Evolutionary conservation across 2,888 invertebrate genomes (phyloP).

Genomic region (Melikaiella ostensackeni): DNA sequence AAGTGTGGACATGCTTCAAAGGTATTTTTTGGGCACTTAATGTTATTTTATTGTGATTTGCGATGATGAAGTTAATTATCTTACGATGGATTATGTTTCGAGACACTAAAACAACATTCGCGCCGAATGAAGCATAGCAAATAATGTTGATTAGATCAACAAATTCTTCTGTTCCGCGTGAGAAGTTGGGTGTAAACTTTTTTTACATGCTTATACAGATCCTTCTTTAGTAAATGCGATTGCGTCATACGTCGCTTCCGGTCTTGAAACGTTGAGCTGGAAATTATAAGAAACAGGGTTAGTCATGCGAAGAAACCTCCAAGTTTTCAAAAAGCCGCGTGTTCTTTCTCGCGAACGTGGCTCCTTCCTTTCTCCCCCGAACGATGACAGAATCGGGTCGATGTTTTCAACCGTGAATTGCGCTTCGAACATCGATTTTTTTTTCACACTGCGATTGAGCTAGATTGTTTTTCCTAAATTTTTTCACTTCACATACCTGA

Average conservation of each 20-base stretch:
- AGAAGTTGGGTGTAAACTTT: background rate
- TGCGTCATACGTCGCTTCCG: background rate
- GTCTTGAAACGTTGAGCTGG: background rate
- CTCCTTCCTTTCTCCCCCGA: background rate
- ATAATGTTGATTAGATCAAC: no score
- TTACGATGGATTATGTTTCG: no score
- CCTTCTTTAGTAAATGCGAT: background rate
- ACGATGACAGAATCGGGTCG: constrained; percentile 36
- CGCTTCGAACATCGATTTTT: constrained; percentile 16
- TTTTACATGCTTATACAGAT: background rate
- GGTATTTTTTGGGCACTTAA: no score
- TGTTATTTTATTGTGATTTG: no score
- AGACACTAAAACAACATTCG: no score
- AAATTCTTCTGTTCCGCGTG: background rate
- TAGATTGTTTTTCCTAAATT: background rate
- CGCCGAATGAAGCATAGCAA: no score
- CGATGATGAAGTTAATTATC: no score
- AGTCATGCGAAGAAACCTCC: constrained; percentile 26
- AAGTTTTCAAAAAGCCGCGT: constrained; percentile 14
- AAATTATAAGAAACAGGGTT: constrained; percentile 1
- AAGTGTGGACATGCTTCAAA: no score
- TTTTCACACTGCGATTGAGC: background rate
- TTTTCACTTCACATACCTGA: background rate
- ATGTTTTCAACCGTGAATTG: constrained; percentile 21
- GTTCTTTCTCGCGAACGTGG: background rate